These are phyloP conservation scores for Meganola albula DNA, from an alignment of 2,888 invertebrate genomes.

Conservation along the genomic window DNA sequence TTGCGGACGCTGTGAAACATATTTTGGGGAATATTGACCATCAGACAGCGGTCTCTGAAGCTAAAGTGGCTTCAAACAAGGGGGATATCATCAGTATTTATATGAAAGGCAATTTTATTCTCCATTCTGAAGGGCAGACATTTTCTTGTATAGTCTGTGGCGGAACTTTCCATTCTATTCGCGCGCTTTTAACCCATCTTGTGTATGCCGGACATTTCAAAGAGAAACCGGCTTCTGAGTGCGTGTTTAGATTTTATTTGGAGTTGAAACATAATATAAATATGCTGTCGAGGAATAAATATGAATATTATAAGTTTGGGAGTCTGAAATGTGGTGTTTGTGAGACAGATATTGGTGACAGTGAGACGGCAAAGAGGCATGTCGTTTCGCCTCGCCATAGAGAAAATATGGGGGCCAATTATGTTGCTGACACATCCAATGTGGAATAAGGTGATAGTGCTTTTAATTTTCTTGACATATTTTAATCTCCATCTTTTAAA, in stretches of 20 bases:
- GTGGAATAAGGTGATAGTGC: constrained; percentile 52
- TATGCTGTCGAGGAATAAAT: constrained; percentile 63
- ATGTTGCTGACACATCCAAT: constrained; percentile 53
- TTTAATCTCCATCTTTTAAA: neutral
- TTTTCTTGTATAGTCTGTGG: constrained; percentile 55
- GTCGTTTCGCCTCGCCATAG: constrained; percentile 60
- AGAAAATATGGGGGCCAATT: constrained; percentile 70
- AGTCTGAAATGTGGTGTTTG: constrained; percentile 63
- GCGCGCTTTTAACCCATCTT: constrained; percentile 55
- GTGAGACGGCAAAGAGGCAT: constrained; percentile 64
- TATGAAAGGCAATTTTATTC: constrained; percentile 58
- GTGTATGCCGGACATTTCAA: constrained; percentile 61
- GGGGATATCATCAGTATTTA: constrained; percentile 67
- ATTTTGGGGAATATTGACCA: constrained; percentile 50
- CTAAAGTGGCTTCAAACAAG: constrained; percentile 38
- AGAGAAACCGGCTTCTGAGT: constrained; percentile 49
- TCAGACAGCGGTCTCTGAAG: constrained; percentile 46
- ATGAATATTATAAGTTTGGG: constrained; percentile 62
- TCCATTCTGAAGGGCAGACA: constrained; percentile 55
- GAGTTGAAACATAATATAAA: constrained; percentile 66
- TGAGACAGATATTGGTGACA: constrained; percentile 51
- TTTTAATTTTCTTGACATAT: neutral
- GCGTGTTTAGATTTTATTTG: constrained; percentile 65
- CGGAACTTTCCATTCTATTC: constrained; percentile 55
- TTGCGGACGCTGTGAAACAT: constrained; percentile 47